Evolutionary conservation across 1,140 invertebrate genomes (phyloP), one percentile per base, ranked within the genome.

Genomic region (Formica selysi): DNA sequence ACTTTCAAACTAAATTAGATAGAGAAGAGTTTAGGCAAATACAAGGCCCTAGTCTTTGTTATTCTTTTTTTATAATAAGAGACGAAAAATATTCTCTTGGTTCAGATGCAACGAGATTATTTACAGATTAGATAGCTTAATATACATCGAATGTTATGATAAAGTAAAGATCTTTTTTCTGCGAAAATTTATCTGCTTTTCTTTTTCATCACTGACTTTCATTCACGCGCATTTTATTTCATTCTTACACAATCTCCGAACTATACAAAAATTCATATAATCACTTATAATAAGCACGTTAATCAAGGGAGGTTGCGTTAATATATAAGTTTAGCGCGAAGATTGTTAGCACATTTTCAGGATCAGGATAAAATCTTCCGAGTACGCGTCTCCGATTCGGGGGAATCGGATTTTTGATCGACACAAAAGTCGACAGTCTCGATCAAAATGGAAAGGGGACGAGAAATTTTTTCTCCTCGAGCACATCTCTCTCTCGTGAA

Each of bases 361-460:
- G 19, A 78, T 2, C 41, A 6, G 29, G 22, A n/a, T 26, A 54
- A 41, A 64, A 87, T 41, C 16, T 67, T 41, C 29, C n/a, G 13
- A 36, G 51, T 41, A 54, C 73, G 51, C 26, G 36, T 41, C 16
- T 64, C 32, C 38, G 59, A 70, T 51, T 68, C 51, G 32, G 73
- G 59, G 4, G 48, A 51, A 68, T 59, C 32, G 54, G 61, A 71
- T 54, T 79, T 54, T 85, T 87, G 36, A 80, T 84, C 57, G 41
- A 48, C 61, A 61, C 73, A 73, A 89, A 87, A 87, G 78, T 73
- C 68, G 38, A 48, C 73, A 13, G 48, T 70, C 13, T 48, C 32
- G 36, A 86, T 81, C 38, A 68, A 71, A 86, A 48, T 62, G 59
- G 61, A 65, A 78, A 54, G 29, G 32, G 54, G 54, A 71, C 51